Percentiles rank a stretch among this genome's conserved stretches.
phyloP scores from a whole-genome alignment of 2,888 invertebrate species.

The Dorcus hopei region DNA sequence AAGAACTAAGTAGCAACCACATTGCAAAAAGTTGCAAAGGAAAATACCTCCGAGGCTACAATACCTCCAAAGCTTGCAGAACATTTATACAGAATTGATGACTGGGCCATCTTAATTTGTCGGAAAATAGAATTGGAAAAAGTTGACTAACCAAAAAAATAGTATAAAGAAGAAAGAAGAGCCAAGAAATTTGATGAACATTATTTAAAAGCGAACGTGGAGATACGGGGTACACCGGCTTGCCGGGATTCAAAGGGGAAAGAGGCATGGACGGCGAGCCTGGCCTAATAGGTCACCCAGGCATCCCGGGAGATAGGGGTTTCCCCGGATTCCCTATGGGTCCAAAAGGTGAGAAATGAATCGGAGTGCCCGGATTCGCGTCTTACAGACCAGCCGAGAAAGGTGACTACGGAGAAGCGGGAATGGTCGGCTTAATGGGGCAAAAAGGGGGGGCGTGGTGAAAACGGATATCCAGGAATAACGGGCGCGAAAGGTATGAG shows the following conservation, averaged over 20 bases:
- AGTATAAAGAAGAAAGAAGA: no score
- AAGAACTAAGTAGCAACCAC: no score
- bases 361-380: conserved; percentile 41
- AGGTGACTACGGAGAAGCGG: conserved; percentile 57
- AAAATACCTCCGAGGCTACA: no score
- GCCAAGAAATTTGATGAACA: no score
- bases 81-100: no score
- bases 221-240: conserved; percentile 46
- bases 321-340: conserved; percentile 41
- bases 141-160: no score
- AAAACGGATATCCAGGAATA: conserved; percentile 57
- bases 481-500: conserved; percentile 43
- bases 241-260: conserved; percentile 57
- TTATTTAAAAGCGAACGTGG: conserved; percentile 58
- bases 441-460: conserved; percentile 56
- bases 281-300: conserved; percentile 44
- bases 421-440: conserved; percentile 53
- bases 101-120: no score
- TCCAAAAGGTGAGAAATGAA: conserved; percentile 4
- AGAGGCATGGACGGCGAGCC: conserved; percentile 51
- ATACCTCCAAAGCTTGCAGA: no score
- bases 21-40: no score
- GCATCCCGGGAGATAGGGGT: conserved; percentile 24
- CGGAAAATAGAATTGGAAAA: no score
- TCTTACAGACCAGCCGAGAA: conserved; percentile 45